Evolutionary conservation across 2,113 vertebrate species (phyloP), one percentile per base, ranked within the genome.

Genomic region (Pelodiscus sinensis): DNA sequence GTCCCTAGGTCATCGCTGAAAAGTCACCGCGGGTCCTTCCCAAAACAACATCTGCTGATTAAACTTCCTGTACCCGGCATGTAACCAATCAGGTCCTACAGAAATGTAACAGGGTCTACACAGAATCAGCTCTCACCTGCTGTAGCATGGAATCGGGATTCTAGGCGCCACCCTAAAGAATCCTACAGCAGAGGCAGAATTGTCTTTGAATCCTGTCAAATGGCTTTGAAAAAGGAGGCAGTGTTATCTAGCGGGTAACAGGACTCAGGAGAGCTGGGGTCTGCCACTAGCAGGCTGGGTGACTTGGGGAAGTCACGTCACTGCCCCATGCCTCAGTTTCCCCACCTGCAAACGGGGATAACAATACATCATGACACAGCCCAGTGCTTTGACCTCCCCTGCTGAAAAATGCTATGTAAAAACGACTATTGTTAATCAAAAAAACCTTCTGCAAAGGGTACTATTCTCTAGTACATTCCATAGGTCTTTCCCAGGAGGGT

Each of bases 301-400:
- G 83, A 25, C 22, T 75, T 60, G 62, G 25, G 79, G 0, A 0
- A 87, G 56, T 29, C 9, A 19, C 54, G 2, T 0, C 50, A 21
- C 22, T 44, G 16, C 79, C 29, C 0, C 19, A 0, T 92, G 95
- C 95, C 94, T 94, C 94, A 80, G 91, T 91, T 95, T 93, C 84
- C 90, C 88, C 73, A 19, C 16, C 24, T 71, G 60, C 0, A 0
- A 22, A 50, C 44, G 10, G 58, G 22, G 78, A 75, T 52, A 2
- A 29, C 5, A 2, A 12, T 1, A 60, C 21, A 54, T 31, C 27
- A 29, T 13, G 27, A 25, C 60, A 62, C 27, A 12, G 56, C 3
- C 27, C 91, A 25, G 24, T 9, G 60, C 8, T 87, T 65, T 12
- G 88, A 54, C 79, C 10, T 1, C 7, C 0, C 0, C 81, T 24